Conservation (phyloP, 1,140 invertebrate genomes). For the Drusus annulatus region DNA sequence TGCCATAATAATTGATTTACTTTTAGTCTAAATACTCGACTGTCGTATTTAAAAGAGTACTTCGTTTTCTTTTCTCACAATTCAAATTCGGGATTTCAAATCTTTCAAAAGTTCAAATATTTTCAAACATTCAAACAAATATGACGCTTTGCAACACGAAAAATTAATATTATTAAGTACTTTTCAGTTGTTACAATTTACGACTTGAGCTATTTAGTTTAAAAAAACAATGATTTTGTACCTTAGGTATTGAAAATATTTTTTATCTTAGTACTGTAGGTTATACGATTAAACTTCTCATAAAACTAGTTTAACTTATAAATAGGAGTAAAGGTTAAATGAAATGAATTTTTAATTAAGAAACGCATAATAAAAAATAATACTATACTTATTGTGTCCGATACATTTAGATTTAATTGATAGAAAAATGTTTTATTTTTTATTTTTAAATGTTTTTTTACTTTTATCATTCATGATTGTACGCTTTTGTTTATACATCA, state of each 20-base stretch:
- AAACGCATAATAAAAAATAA: conserved; percentile 6
- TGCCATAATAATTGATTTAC: background rate
- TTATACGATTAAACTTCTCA: conserved; percentile 1
- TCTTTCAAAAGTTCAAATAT: too few species aligned
- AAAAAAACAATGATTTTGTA: conserved; percentile 11
- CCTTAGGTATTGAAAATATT: conserved; percentile 1
- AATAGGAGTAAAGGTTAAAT: background rate
- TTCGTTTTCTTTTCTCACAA: too few species aligned
- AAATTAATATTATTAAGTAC: too few species aligned
- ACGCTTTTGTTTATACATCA: conserved; percentile 29
- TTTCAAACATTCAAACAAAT: too few species aligned
- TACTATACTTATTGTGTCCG: background rate
- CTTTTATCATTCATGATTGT: conserved; percentile 22
- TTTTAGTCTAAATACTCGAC: too few species aligned
- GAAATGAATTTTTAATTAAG: conserved; percentile 20
- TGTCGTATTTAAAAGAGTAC: too few species aligned
- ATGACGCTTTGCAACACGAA: too few species aligned
- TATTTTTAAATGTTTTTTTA: conserved; percentile 14
- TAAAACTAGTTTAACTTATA: conserved; percentile 12
- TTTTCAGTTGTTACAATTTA: too few species aligned
- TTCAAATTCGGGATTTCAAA: too few species aligned
- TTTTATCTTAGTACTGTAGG: conserved; percentile 4
- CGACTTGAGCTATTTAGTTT: background rate
- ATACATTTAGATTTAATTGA: conserved; percentile 13
- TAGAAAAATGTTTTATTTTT: conserved; percentile 22